phyloP scores from a whole-genome alignment of 1,140 invertebrate species.

The Drusus annulatus region DNA sequence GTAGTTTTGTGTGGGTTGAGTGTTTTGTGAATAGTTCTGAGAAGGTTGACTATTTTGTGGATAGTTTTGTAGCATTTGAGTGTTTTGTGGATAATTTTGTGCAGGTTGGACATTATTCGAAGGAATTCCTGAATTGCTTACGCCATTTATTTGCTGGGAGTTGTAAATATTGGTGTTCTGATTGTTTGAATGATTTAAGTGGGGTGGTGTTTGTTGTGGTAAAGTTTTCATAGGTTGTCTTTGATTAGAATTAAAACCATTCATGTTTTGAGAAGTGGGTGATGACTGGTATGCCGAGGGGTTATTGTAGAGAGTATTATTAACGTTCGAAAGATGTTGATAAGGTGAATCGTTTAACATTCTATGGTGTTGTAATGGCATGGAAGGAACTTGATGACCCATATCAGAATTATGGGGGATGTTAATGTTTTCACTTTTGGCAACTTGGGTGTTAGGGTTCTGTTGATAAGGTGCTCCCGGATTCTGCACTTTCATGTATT shows the following conservation, averaged over 20 bases:
- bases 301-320: conserved; percentile 10
- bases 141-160: conserved; percentile 60
- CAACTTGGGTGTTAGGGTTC: conserved; percentile 61
- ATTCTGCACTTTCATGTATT: conserved; percentile 71
- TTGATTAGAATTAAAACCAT: conserved; percentile 42
- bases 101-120: conserved; percentile 36
- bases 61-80: conserved; percentile 64
- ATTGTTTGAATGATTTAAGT: conserved; percentile 59
- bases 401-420: conserved; percentile 29
- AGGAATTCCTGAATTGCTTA: neutral
- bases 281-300: conserved; percentile 51
- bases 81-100: conserved; percentile 59
- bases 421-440: conserved; percentile 44
- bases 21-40: conserved; percentile 56
- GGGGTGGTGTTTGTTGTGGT: conserved; percentile 30
- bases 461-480: conserved; percentile 65
- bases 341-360: conserved; percentile 38
- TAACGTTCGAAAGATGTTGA: conserved; percentile 37
- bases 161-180: conserved; percentile 59
- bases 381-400: conserved; percentile 26
- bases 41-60: conserved; percentile 33
- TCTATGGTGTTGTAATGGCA: conserved; percentile 32
- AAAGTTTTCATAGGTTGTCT: conserved; percentile 44
- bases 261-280: conserved; percentile 38
- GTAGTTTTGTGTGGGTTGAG: conserved; percentile 43